These are phyloP conservation scores for Drosophila dives DNA, from an alignment of 2,888 invertebrate species.

Conservation along the genomic window DNA sequence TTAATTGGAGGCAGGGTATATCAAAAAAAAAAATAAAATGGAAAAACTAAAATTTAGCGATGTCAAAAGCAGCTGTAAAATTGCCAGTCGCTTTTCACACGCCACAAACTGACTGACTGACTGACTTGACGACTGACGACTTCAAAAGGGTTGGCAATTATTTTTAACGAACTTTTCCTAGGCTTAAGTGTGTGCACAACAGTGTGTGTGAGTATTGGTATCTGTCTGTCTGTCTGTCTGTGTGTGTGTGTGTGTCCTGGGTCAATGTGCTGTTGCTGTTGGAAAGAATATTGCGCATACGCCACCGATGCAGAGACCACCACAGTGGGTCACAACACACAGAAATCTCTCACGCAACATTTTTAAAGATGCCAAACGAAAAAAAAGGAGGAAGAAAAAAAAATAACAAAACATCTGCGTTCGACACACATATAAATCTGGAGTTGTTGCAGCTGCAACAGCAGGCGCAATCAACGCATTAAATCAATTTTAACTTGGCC, in stretches of 20 bases:
- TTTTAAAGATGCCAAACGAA: constrained; percentile 35
- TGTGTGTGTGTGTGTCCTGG: constrained; percentile 41
- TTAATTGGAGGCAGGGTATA: neutral
- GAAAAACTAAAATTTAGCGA: constrained; percentile 17
- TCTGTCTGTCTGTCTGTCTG: constrained; percentile 11
- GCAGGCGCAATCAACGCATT: constrained; percentile 71
- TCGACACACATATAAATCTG: constrained; percentile 60
- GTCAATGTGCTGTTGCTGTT: constrained; percentile 66
- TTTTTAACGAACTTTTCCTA: constrained; percentile 69
- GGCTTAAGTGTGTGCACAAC: constrained; percentile 10
- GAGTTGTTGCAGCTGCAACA: constrained; percentile 51
- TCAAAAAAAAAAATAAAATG: constrained; percentile 5
- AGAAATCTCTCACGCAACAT: constrained; percentile 31
- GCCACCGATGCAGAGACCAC: constrained; percentile 22
- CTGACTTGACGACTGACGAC: constrained; percentile 8
- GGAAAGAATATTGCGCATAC: constrained; percentile 56
- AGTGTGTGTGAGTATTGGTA: constrained; percentile 6
- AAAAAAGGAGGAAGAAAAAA: constrained; percentile 11
- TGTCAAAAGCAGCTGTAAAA: constrained; percentile 39
- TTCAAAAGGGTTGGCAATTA: constrained; percentile 66
- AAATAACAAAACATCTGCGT: constrained; percentile 51
- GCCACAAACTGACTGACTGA: constrained; percentile 29
- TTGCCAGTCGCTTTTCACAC: constrained; percentile 43
- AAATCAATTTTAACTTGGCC: constrained; percentile 83
- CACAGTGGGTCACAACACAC: constrained; percentile 18